Conservation (phyloP, 2,113 vertebrate species). For the Melanostigma gelatinosum region DNA sequence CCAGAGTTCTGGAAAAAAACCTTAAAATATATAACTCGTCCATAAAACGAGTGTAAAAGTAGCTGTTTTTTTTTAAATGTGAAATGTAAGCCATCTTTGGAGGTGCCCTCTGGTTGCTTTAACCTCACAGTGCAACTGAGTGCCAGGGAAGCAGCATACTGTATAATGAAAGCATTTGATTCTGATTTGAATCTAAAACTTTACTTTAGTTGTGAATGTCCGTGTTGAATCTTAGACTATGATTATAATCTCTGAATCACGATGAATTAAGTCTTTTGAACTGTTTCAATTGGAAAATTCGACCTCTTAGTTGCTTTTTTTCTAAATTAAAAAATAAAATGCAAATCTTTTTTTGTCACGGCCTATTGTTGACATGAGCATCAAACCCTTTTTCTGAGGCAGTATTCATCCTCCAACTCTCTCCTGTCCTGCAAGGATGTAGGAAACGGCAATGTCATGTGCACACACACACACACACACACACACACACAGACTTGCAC, state of each 20-base stretch:
- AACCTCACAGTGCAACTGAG: neutral
- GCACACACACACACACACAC: conserved; percentile 19
- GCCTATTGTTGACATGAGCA: neutral
- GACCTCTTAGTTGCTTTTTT: neutral
- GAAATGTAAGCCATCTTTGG: neutral
- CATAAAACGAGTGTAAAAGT: neutral
- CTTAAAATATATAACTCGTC: neutral
- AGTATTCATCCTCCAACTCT: neutral
- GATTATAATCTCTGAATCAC: too few species aligned
- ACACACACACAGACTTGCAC: conserved; percentile 19
- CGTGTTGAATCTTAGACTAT: neutral
- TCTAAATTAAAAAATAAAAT: neutral
- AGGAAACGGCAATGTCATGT: conserved; percentile 22
- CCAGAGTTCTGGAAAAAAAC: neutral
- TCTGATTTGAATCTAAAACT: neutral
- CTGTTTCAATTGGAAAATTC: neutral
- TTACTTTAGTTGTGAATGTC: neutral
- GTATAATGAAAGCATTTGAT: neutral
- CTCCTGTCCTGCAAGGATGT: conserved; percentile 1
- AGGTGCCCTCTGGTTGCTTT: neutral
- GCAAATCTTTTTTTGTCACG: neutral
- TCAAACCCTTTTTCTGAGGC: neutral
- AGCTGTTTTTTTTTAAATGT: neutral
- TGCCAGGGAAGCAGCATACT: neutral
- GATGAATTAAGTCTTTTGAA: neutral